These are phyloP conservation scores for Rhopalosiphum nymphaeae DNA, from an alignment of 2,888 invertebrate species.

Conservation along the genomic window DNA sequence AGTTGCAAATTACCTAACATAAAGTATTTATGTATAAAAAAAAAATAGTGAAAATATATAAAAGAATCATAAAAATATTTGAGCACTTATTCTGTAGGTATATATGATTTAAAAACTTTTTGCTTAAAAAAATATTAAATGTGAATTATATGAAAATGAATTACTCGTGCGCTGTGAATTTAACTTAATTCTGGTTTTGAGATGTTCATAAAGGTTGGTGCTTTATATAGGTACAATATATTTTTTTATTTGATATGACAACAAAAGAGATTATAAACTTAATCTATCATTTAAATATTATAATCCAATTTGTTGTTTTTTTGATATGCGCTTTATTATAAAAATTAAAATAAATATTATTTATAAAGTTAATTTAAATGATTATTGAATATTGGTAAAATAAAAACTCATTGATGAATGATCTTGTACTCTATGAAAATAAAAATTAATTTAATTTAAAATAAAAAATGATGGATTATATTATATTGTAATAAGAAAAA, in stretches of 20 bases:
- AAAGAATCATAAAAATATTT: not conserved
- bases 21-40: not conserved
- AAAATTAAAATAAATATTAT: not conserved
- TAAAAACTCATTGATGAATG: not conserved
- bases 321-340: not conserved
- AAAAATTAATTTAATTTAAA: not conserved
- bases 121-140: not conserved
- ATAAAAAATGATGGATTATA: not conserved
- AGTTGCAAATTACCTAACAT: not conserved
- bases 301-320: not conserved
- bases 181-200: not conserved
- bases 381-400: not conserved
- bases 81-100: not conserved
- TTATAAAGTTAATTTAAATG: not conserved
- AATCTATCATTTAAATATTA: constrained; percentile 14
- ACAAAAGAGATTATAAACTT: constrained; percentile 4
- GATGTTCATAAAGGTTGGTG: not conserved
- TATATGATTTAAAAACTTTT: constrained; percentile 3
- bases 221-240: not conserved
- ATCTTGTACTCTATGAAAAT: not conserved
- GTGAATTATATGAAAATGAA: not conserved
- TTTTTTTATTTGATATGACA: constrained; percentile 16
- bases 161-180: not conserved
- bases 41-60: not conserved
- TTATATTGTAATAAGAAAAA: not conserved